Conservation (phyloP, 2,797 vertebrate species). For the Parauchenoglanis punctatus region DNA sequence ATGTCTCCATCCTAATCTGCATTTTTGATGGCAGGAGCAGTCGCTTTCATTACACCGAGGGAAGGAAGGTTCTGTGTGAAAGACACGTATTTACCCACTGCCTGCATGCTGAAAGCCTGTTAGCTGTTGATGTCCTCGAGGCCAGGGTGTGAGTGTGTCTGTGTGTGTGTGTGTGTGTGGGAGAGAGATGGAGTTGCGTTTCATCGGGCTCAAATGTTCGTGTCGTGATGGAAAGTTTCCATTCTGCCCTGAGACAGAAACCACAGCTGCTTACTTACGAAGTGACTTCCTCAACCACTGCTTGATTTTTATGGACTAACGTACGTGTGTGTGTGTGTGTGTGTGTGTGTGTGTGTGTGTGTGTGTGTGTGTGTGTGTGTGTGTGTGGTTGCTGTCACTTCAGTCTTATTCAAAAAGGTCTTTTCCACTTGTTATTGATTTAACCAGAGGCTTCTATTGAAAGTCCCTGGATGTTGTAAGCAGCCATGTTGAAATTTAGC, state of each 20-base stretch:
- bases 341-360: constrained; percentile 38
- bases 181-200: constrained; percentile 47
- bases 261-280: not conserved
- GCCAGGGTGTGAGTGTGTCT: not conserved
- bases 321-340: constrained; percentile 31
- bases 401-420: not conserved
- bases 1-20: constrained; percentile 24
- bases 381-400: constrained; percentile 45
- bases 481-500: not conserved
- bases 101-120: constrained; percentile 36
- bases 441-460: not conserved
- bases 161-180: constrained; percentile 35
- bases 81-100: constrained; percentile 35
- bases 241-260: constrained; percentile 55
- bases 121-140: constrained; percentile 12
- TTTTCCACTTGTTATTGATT: constrained; percentile 44
- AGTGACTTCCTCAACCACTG: not conserved
- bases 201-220: constrained; percentile 61
- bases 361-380: constrained; percentile 20
- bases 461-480: not conserved
- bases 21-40: constrained; percentile 31
- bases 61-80: constrained; percentile 18
- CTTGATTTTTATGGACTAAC: constrained; percentile 2
- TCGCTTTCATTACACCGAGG: constrained; percentile 37
- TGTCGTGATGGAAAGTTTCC: constrained; percentile 67